These are phyloP conservation scores for Dryoscopus gambensis DNA, from an alignment of 2,113 vertebrate genomes.

Conservation along the genomic window DNA sequence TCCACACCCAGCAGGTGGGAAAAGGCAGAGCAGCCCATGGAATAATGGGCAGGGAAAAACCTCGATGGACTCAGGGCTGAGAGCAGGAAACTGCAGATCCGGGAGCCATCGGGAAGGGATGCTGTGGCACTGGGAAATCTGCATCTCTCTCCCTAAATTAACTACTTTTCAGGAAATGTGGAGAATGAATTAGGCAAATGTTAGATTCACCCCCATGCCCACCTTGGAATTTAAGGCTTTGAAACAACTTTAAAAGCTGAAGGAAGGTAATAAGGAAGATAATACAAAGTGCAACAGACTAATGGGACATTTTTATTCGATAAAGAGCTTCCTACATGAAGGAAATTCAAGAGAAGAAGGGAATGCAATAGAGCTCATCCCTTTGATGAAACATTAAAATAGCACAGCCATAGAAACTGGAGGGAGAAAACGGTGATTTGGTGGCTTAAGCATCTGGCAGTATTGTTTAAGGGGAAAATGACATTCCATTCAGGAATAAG, in stretches of 20 bases:
- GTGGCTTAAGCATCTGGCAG: neutral
- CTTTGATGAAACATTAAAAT: conserved; percentile 38
- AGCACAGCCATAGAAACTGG: neutral
- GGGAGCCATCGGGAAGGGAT: neutral
- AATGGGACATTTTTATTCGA: neutral
- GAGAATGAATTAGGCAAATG: neutral
- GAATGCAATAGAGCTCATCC: neutral
- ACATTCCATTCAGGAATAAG: neutral
- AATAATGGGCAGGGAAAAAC: neutral
- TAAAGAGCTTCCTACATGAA: conserved; percentile 4
- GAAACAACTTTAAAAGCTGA: neutral
- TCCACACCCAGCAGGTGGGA: fast-evolving
- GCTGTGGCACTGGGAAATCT: neutral
- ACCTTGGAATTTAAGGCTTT: neutral
- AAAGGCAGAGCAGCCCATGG: neutral
- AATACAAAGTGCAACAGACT: neutral
- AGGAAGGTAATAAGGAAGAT: neutral
- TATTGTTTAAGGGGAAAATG: conserved; percentile 21
- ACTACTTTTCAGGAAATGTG: neutral
- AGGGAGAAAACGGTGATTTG: neutral
- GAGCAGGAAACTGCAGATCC: neutral
- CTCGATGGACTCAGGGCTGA: fast-evolving
- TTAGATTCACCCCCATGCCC: neutral
- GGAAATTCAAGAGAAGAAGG: neutral
- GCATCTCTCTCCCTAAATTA: neutral